These are phyloP conservation scores for Taxidea taxus DNA, from an alignment of 2,113 vertebrate species.

Conservation along the genomic window DNA sequence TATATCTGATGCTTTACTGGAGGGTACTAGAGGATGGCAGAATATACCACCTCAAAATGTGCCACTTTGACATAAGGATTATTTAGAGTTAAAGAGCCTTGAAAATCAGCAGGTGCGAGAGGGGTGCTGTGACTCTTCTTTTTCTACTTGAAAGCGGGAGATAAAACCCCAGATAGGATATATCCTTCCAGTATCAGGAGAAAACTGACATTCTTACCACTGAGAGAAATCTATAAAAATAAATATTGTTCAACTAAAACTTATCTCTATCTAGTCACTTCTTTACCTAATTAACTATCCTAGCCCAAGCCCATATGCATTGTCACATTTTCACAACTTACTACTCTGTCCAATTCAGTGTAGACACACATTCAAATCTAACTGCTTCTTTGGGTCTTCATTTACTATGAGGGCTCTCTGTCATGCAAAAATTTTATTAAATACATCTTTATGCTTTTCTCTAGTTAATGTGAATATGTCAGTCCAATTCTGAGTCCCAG, in stretches of 20 bases:
- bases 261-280: neutral
- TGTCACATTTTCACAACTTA: neutral
- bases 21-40: neutral
- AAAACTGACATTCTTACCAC: neutral
- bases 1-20: neutral
- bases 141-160: neutral
- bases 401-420: neutral
- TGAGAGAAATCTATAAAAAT: neutral
- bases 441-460: neutral
- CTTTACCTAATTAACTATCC: neutral
- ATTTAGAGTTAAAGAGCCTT: neutral
- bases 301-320: neutral
- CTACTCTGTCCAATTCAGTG: neutral
- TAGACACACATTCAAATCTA: neutral
- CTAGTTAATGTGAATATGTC: neutral
- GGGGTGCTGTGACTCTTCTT: neutral
- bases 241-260: neutral
- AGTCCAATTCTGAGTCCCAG: neutral
- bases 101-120: neutral
- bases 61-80: neutral
- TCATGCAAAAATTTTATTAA: neutral
- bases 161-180: neutral
- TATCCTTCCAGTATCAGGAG: neutral
- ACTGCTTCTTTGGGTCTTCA: neutral
- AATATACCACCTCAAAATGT: neutral